Evolutionary conservation across 2,888 invertebrate species (phyloP).

Genomic region (Ophion ventricosus): DNA sequence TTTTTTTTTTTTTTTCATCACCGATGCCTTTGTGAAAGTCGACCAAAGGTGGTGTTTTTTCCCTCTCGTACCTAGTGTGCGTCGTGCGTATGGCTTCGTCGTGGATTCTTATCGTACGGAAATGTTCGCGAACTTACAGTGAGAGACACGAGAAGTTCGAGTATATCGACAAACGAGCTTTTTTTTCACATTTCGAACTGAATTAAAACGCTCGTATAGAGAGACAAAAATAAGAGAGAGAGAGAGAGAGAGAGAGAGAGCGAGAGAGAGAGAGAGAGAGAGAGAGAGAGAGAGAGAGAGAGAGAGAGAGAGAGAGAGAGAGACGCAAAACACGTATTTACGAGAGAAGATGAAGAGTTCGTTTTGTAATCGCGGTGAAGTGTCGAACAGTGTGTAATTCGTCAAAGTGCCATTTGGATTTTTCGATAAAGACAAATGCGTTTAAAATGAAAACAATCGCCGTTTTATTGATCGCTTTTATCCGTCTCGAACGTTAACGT

Average conservation of each 20-base stretch:
- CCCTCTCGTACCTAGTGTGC: constrained; percentile 22
- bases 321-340: no score
- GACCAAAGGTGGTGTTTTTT: constrained; percentile 35
- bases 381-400: constrained; percentile 32
- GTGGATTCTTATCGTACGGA: constrained; percentile 22
- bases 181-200: no score
- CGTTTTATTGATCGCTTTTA: not conserved
- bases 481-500: not conserved
- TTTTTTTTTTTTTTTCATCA: constrained; percentile 3
- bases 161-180: no score
- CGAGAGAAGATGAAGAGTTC: not conserved
- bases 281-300: no score
- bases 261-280: no score
- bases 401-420: not conserved
- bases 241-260: not conserved
- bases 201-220: no score
- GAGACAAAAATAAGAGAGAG: not conserved
- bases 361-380: not conserved
- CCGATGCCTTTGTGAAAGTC: constrained; percentile 49
- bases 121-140: constrained; percentile 26
- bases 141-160: constrained; percentile 44
- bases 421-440: not conserved
- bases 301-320: no score
- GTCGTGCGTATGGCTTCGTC: constrained; percentile 46
- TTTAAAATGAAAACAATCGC: not conserved